Conservation (phyloP, 2,113 vertebrate species). For the Pteropus alecto region DNA sequence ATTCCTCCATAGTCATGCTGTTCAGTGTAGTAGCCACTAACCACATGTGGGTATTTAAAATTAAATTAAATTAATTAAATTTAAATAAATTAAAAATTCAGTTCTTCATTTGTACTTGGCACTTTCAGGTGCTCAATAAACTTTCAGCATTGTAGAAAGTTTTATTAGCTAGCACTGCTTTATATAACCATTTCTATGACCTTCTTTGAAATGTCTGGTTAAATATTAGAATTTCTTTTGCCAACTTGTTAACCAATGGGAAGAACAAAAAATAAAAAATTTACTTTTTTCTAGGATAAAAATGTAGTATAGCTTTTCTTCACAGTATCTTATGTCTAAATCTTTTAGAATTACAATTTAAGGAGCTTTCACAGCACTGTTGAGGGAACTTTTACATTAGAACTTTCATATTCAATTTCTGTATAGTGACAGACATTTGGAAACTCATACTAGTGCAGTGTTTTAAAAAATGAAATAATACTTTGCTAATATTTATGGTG, state of each 20-base stretch:
- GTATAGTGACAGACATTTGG: neutral
- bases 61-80: neutral
- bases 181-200: neutral
- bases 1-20: neutral
- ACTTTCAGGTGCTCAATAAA: neutral
- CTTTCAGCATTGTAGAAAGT: neutral
- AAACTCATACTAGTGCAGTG: neutral
- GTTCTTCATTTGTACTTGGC: neutral
- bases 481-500: neutral
- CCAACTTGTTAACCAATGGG: neutral
- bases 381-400: conserved; percentile 38
- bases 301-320: neutral
- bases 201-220: neutral
- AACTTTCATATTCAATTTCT: neutral
- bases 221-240: conserved; percentile 29
- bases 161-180: conserved; percentile 16
- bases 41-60: neutral
- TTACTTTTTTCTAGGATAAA: conserved; percentile 7
- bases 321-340: neutral
- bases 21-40: neutral
- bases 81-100: conserved; percentile 10
- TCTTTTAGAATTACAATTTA: neutral
- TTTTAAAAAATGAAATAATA: conserved; percentile 24
- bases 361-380: neutral
- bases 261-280: conserved; percentile 41